Conservation (phyloP, 2,888 invertebrate genomes). For the Iphiclides podalirius region DNA sequence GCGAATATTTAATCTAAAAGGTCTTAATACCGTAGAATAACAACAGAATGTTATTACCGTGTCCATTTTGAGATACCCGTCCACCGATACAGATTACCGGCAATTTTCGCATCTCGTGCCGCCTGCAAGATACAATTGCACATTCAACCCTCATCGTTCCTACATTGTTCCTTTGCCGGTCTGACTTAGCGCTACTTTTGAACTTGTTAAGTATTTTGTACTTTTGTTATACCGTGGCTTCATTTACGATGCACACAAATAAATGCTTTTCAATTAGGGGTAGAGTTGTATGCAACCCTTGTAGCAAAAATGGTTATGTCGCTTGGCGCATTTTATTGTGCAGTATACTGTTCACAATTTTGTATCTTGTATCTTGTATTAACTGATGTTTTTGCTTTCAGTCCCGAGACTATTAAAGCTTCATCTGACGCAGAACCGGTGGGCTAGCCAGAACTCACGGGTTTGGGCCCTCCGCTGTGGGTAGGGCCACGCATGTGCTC, state of each 20-base stretch:
- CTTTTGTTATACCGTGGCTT: slow-evolving; percentile 38
- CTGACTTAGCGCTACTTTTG: not conserved
- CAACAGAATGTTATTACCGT: slow-evolving; percentile 32
- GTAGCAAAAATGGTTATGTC: no score
- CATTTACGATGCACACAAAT: slow-evolving; percentile 35
- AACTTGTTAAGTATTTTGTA: slow-evolving; percentile 24
- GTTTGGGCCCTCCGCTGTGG: no score
- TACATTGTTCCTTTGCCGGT: slow-evolving; percentile 50
- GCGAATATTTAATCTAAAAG: not conserved
- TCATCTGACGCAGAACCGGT: no score
- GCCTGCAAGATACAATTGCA: slow-evolving; percentile 51
- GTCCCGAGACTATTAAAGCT: no score
- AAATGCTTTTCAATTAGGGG: not conserved
- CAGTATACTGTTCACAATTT: no score
- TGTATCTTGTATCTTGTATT: no score
- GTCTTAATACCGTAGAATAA: slow-evolving; percentile 11
- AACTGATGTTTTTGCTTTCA: no score
- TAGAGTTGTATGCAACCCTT: no score
- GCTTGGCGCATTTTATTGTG: no score
- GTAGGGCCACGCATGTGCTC: no score
- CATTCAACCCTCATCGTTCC: slow-evolving; percentile 42
- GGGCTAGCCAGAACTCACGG: no score
- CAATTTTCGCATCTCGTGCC: slow-evolving; percentile 35
- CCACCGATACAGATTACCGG: slow-evolving; percentile 32
- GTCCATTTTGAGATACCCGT: slow-evolving; percentile 41